Base-by-base conservation (phyloP, 2,797 vertebrate genomes). In the Anguilla obscura region DNA sequence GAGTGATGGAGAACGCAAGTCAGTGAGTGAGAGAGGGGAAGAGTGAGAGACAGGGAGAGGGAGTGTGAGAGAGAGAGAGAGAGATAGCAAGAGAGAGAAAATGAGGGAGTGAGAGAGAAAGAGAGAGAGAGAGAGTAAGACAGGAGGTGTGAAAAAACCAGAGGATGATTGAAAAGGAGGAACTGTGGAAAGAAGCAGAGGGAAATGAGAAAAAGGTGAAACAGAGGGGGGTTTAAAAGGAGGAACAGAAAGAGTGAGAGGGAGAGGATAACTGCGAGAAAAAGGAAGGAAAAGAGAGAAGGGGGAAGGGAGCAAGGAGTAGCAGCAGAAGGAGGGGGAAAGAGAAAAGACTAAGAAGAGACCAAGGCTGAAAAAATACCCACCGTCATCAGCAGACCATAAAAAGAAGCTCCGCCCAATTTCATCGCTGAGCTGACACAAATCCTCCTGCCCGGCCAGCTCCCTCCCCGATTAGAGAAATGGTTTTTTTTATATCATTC, bases 381-480 rank as follows among this genome's bases (percentile, higher is more conserved):
- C 84, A 8, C 84, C 6, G 36, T 58, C 12, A 56, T 56, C 18
- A 56, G 1, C 10, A 7, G 84, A 54, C 30, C 36, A 36, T 33
- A 85, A 58, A 21, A 85, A 54, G 33, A 16, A 24, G 50, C 66
- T 27, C 66, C 66, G 3, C 24, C n/a, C 66, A 71, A 10, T 27
- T 56, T 85, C n/a, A 60, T 60, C 84, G 14, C 18, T 21, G 27
- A 60, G n/a, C 84, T 36, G 52, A 58, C 16, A 27, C 54, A 63
- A 85, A 40, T 85, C 84, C 36, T 21, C 40, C 56, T 36, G 52
- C 16, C 54, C 74, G 63, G n/a, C 66, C 5, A 24, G 8, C 87
- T 85, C n/a, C n/a, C 87, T 71, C 56, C 40, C 36, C 79, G 36
- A 56, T 88, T 84, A 83, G 48, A 86, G 30, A 83, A 84, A 84